These are phyloP conservation scores for Allygus modestus DNA, from an alignment of 2,888 invertebrate genomes.

Conservation along the genomic window DNA sequence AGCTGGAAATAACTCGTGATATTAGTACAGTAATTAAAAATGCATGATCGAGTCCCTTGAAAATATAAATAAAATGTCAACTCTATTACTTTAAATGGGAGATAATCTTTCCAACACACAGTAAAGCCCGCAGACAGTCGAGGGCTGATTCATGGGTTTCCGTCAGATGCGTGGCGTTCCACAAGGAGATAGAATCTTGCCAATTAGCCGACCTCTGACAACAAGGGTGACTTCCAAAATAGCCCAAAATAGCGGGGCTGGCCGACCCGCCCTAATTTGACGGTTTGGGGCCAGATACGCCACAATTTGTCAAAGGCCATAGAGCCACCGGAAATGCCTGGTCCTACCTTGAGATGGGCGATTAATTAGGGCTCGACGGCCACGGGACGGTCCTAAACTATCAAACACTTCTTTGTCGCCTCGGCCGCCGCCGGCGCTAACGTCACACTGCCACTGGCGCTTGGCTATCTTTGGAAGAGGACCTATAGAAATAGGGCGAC, in stretches of 20 bases:
- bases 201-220: slow-evolving; percentile 38
- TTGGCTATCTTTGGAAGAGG: too few relatives aligned
- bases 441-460: neutral
- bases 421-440: neutral
- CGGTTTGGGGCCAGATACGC: slow-evolving; percentile 13
- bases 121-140: neutral
- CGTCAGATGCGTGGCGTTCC: slow-evolving; percentile 34
- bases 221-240: slow-evolving; percentile 40
- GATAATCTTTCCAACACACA: too few relatives aligned
- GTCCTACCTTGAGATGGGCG: slow-evolving; percentile 48
- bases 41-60: too few relatives aligned
- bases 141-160: neutral
- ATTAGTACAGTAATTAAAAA: too few relatives aligned
- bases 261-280: slow-evolving; percentile 54
- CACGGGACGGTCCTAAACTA: slow-evolving; percentile 40
- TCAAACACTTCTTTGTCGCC: slow-evolving; percentile 39
- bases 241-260: slow-evolving; percentile 28
- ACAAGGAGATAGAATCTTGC: slow-evolving; percentile 46
- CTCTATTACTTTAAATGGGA: too few relatives aligned
- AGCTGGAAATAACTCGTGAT: too few relatives aligned
- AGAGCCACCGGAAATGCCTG: slow-evolving; percentile 57
- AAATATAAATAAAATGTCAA: too few relatives aligned
- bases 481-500: too few relatives aligned
- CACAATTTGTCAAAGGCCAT: slow-evolving; percentile 57
- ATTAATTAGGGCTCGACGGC: slow-evolving; percentile 41